Evolutionary conservation across 2,113 vertebrate species (phyloP), one percentile per base, ranked within the genome.

Genomic region (Petaurus breviceps): DNA sequence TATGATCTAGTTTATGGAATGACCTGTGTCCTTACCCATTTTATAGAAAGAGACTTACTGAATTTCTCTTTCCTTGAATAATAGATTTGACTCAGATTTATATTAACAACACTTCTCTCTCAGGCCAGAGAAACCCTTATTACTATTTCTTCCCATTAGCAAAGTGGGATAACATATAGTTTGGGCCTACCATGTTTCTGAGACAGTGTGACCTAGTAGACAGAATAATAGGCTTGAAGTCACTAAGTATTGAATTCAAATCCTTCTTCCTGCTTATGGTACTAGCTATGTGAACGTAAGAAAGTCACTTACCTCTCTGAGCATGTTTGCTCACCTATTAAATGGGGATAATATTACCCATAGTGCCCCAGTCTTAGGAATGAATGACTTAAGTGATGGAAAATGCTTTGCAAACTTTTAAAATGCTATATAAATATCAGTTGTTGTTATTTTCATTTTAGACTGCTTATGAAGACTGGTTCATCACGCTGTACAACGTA

Each of bases 401-500:
- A 84, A 68, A 22, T 77, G 16, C 37, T 77, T 77, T 37, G 3
- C 37, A 19, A 68, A 68, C 14, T 77, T 77, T 77, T n/a, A 14
- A 68, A 68, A 84, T 84, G 5, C 37, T 84, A 23, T 11, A 43
- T 43, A 43, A 84, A 84, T 84, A 84, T 84, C 5, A 2, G 8
- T 84, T 43, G 31, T 77, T 6, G 16, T 43, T 84, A 43, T 77
- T 84, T 95, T 92, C 92, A 92, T 91, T 95, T 19, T 98, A 99
- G 99, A 98, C 99, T 0, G 99, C 99, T 0, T 99, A 99, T 0
- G 99, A 99, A 94, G 99, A 99, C 98, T 99, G 99, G 99, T 99
- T 99, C 98, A 99, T 99, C 98, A 99, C 99, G 0, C 98, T 99
- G 8, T 99, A 99, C 98, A 99, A 99, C 0, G 99, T 99, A 2